A percentile compares a stretch with the other conserved stretches of the same genome.
Conservation (phyloP, 2,113 vertebrate species). For the Colius striatus region DNA sequence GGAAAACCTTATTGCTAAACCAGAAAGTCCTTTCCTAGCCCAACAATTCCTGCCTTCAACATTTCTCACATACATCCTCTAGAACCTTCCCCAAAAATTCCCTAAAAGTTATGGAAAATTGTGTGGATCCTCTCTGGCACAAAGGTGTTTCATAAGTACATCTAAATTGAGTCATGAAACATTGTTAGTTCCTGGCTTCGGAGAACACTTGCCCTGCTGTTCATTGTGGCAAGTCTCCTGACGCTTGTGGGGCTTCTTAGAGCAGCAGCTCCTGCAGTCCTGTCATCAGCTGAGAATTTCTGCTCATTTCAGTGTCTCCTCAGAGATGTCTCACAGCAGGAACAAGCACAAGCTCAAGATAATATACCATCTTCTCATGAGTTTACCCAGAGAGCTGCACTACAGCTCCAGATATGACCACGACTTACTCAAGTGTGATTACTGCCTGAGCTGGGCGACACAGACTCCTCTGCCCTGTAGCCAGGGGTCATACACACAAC, state of each 20-base stretch:
- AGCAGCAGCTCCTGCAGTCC: not conserved
- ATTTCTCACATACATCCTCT: not conserved
- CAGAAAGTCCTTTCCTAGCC: not conserved
- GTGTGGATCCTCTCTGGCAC: not conserved
- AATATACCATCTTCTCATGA: not conserved
- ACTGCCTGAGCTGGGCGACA: not conserved
- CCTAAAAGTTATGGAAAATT: not conserved
- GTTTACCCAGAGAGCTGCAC: not conserved
- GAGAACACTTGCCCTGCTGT: not conserved
- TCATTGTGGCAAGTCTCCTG: not conserved
- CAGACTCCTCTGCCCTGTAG: too few species aligned
- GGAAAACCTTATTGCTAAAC: not conserved
- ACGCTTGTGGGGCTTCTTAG: not conserved
- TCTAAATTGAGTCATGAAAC: not conserved
- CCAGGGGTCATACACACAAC: not conserved
- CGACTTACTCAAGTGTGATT: accelerated
- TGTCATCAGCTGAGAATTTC: not conserved
- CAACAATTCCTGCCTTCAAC: not conserved
- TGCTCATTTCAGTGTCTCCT: not conserved
- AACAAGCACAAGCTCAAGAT: not conserved
- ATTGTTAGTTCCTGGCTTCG: not conserved
- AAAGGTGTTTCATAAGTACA: not conserved
- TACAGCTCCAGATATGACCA: not conserved
- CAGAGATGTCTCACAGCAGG: not conserved
- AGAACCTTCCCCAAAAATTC: not conserved